Base-by-base conservation (phyloP, 2,113 vertebrate species). In the Festucalex cinctus region DNA sequence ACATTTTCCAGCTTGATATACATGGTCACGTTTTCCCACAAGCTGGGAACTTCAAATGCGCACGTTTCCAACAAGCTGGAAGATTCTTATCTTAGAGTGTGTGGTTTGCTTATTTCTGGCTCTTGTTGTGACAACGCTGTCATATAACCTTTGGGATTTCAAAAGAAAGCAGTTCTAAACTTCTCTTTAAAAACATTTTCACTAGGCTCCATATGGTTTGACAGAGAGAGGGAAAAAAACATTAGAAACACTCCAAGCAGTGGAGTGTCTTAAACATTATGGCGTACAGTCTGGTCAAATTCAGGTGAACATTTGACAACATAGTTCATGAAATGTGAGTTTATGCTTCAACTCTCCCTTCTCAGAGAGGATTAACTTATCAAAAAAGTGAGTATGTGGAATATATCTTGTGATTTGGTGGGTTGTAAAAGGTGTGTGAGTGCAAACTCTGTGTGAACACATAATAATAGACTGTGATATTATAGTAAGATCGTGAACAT, bases 291-390 rank as follows among this genome's bases (percentile, higher is more conserved):
- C 32, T 37, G 51, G 57, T 37, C 8, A 62, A 66, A 69, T 43
- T 35, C 41, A 69, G 71, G 69, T 65, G 63, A 70, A 56, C 68
- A 53, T 69, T 83, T 76, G 71, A 81, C 76, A 56, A 59, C 12
- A 13, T 20, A 65, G 48, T 43, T 36, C 57, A 49, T 35, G 16
- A 32, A 26, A 56, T 56, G 58, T 78, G 17, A 48, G 49, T 67
- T 63, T 56, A n/a, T 24, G 32, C 35, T 19, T 68, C 66, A 12
- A 37, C 19, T 59, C 5, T 43, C 20, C 17, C 26, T 48, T 16
- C 3, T 8, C 1, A 16, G 28, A 32, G 28, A 32, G 28, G 28
- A 3, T n/a, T 1, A 24, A 19, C n/a, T 17, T 13, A 22, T 41
- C 68, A 22, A 37, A 26, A 44, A 32, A 32, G 28, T 32, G 28